Base-by-base conservation (phyloP, 2,888 invertebrate genomes). In the Mesoligia furuncula region DNA sequence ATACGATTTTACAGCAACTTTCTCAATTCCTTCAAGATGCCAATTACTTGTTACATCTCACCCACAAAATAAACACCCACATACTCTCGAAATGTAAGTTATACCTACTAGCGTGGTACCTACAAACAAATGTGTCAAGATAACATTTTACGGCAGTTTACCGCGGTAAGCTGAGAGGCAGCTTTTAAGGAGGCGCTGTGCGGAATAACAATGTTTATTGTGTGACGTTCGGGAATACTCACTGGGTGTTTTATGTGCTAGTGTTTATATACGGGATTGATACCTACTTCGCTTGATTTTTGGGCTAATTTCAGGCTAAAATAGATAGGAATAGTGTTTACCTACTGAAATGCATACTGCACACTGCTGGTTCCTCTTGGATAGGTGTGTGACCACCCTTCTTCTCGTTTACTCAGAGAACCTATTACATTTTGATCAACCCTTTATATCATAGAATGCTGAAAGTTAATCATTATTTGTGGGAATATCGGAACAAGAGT, bases 141-240 rank as follows among this genome's bases (percentile, higher is more conserved):
- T 84, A 86, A 80, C 76, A 81, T 86, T 84, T 81, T 78, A 88
- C 77, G 80, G 75, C 45, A 75, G 54, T 86, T 85, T 77, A 51
- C 66, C 73, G 67, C 64, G 66, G 86, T 77, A 86, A 86, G 31
- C 54, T 36, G 86, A 88, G 88, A 81, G 59, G 77, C 75, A 65
- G 84, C 88, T 88, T 80, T 88, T 87, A 84, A 65, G 68, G 66
- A 69, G 48, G 39, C 57, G 64, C 66, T 70, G 81, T 39, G 42
- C 24, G 17, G 88, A 88, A 87, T 87, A 86, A 81, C 89, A 88
- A 88, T 87, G 85, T 85, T 68, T 70, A 61, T 68, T 68, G 62
- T 76, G 7, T 6, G 36, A 51, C 81, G 45, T 62, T 68, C 42
- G 57, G 13, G 71, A 36, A 45, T 74, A 66, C 61, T 70, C 69